Evolutionary conservation across 2,113 vertebrate genomes (phyloP).

Genomic region (Rhombomys opimus): DNA sequence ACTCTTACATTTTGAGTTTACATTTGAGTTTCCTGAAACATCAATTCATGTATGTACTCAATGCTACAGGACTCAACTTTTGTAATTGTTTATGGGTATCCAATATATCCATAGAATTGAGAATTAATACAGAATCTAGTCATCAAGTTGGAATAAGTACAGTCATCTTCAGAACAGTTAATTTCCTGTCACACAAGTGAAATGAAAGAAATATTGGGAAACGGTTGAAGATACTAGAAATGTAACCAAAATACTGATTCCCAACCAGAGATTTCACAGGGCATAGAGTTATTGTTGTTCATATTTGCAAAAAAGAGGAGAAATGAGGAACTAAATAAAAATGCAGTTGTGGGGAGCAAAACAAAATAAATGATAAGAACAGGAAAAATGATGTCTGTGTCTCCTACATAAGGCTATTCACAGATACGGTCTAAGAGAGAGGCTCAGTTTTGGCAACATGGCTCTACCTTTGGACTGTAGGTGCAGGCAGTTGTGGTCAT

Average conservation of each 20-base stretch:
- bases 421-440: neutral
- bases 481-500: neutral
- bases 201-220: neutral
- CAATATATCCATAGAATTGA: constrained; percentile 44
- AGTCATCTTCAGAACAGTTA: neutral
- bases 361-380: neutral
- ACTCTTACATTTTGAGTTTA: constrained; percentile 66
- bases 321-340: neutral
- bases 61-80: constrained; percentile 51
- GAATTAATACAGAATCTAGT: constrained; percentile 44
- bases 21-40: constrained; percentile 80
- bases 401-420: neutral
- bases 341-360: neutral
- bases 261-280: neutral
- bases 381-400: neutral
- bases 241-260: neutral
- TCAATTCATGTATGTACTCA: constrained; percentile 64
- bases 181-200: neutral
- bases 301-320: neutral
- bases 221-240: neutral
- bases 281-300: neutral
- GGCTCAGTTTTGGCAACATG: fast-evolving
- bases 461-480: no score
- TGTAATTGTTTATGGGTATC: constrained; percentile 69
- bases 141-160: constrained; percentile 8